Evolutionary conservation across 2,797 vertebrate genomes (phyloP), one percentile per base, ranked within the genome.

Genomic region (Sebastes baramenuke): DNA sequence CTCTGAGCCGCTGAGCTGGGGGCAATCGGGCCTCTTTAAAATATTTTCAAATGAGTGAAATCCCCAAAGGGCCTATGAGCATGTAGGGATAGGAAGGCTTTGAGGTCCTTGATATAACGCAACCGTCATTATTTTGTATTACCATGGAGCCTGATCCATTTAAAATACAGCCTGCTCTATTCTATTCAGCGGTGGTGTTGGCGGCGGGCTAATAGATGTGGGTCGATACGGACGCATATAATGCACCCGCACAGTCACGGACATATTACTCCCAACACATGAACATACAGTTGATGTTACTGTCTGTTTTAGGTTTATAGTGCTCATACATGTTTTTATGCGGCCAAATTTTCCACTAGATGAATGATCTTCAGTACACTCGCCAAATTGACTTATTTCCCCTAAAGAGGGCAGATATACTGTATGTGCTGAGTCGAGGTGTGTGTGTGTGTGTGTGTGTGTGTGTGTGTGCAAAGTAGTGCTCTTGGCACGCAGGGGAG

Each of bases 21-120:
- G 91, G 90, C 93, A 94, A 92, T 93, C 80, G 82, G 92, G 91
- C 90, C 92, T 94, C 92, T 94, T 94, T 92, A 94, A 94, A 94
- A 95, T 91, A 93, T 94, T 92, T 93, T 92, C 84, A 92, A 93
- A 94, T 91, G 90, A 84, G 89, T 92, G 72, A 94, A 94, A 94
- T 93, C 92, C 92, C 92, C 90, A 84, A 82, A 86, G 89, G 92
- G 86, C 90, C 92, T 72, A 80, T 92, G 89, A 94, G 90, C 80
- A 64, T 18, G 82, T 38, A 69, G 88, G 91, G 84, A 87, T 85
- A 88, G 89, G 88, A 84, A 65, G 90, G 87, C 85, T 93, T 92
- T 86, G 85, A 86, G 80, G 79, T 80, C 80, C 77, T 52, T 87
- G 89, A 92, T 89, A 86, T 67, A 89, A 80, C 46, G 56, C 84